A percentile compares a stretch with the other conserved stretches of the same genome.
These are phyloP conservation scores for Drosophila prostipennis DNA, from an alignment of 2,888 invertebrate species.

Conservation along the genomic window DNA sequence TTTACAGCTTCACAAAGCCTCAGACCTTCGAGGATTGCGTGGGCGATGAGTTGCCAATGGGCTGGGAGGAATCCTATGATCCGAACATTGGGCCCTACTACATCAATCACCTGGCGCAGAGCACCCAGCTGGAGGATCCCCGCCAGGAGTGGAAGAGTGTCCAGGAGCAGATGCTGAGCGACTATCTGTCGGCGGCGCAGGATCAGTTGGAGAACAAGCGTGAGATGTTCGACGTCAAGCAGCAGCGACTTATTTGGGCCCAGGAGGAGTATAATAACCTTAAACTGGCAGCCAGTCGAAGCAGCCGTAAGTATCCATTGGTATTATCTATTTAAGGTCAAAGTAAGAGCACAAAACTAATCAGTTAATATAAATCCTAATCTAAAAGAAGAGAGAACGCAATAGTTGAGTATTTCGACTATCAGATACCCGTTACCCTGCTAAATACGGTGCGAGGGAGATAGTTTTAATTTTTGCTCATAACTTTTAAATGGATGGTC, in stretches of 20 bases:
- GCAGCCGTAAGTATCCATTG: constrained; percentile 90
- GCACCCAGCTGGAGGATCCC: constrained; percentile 98
- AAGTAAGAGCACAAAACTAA: no score
- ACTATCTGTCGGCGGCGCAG: constrained; percentile 97
- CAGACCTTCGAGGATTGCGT: constrained; percentile 98
- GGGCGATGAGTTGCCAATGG: constrained; percentile 97
- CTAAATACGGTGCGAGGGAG: no score
- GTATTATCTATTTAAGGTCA: not conserved
- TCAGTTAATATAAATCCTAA: no score
- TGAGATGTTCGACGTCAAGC: constrained; percentile 98
- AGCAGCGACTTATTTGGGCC: constrained; percentile 95
- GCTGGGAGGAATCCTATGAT: constrained; percentile 98
- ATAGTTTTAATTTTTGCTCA: no score
- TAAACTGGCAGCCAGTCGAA: constrained; percentile 93
- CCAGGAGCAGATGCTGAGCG: constrained; percentile 98
- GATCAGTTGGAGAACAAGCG: constrained; percentile 98
- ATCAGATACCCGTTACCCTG: no score
- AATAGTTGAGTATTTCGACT: no score
- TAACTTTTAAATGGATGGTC: no score
- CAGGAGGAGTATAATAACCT: constrained; percentile 98
- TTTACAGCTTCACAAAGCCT: constrained; percentile 97
- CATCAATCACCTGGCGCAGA: constrained; percentile 98
- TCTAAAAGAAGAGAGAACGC: no score
- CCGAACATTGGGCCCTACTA: constrained; percentile 97
- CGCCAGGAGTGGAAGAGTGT: constrained; percentile 97